Conservation (phyloP, 2,888 invertebrate species). For the Panopea generosa region DNA sequence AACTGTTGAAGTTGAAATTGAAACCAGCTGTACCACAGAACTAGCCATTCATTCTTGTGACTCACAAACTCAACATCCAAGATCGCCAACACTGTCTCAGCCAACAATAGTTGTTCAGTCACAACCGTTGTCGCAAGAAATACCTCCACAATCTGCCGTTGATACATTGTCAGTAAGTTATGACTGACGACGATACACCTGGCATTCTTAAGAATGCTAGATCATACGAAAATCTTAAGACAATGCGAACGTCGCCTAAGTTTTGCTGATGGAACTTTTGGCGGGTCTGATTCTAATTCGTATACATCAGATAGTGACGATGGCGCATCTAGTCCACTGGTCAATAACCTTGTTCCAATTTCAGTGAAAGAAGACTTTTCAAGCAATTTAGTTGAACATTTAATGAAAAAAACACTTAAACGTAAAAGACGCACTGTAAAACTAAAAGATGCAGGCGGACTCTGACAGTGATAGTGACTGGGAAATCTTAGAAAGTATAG, state of each 20-base stretch:
- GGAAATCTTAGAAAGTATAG: neutral
- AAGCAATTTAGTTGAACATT: constrained; percentile 30
- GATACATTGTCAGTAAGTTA: too few relatives aligned
- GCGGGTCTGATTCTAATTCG: constrained; percentile 34
- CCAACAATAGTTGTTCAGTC: too few relatives aligned
- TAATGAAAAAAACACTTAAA: constrained; percentile 42
- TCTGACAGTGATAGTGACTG: neutral
- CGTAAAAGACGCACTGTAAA: constrained; percentile 11
- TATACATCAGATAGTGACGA: neutral
- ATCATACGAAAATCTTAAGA: constrained; percentile 69
- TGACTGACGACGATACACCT: neutral
- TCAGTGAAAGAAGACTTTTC: constrained; percentile 37
- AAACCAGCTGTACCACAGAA: too few relatives aligned
- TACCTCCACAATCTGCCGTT: too few relatives aligned
- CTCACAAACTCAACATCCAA: too few relatives aligned
- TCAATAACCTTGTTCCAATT: neutral
- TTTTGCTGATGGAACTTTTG: constrained; percentile 57
- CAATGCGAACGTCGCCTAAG: constrained; percentile 54
- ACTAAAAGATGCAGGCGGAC: constrained; percentile 16
- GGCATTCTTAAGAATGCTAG: constrained; percentile 73
- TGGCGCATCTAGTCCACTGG: constrained; percentile 13
- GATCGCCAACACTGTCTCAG: too few relatives aligned
- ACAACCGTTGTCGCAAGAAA: too few relatives aligned
- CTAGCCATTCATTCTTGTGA: too few relatives aligned
- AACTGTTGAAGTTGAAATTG: too few relatives aligned